These are phyloP conservation scores for Myotis yumanensis DNA, from an alignment of 2,113 vertebrate species.

Conservation along the genomic window DNA sequence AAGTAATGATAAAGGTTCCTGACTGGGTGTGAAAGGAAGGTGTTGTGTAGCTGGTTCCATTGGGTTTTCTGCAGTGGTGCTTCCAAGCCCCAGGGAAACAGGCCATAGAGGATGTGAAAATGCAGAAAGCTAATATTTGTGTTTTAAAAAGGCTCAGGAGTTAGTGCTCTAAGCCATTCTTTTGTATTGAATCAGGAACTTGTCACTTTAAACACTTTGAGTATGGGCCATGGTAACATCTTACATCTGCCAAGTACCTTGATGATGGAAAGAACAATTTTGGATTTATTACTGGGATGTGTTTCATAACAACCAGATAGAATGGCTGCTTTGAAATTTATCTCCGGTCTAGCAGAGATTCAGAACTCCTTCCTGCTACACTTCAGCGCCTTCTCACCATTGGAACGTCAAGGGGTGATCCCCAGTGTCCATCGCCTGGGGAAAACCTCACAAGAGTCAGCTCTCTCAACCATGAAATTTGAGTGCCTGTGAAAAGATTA, in stretches of 20 bases:
- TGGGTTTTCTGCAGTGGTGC: background rate
- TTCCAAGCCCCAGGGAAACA: background rate
- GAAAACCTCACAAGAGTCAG: background rate
- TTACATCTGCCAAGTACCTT: background rate
- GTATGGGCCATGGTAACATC: background rate
- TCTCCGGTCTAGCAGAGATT: background rate
- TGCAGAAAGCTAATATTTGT: conserved; percentile 26
- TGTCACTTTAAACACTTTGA: background rate
- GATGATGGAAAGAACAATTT: background rate
- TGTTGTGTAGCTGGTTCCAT: background rate
- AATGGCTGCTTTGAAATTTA: background rate
- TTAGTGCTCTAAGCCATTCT: background rate
- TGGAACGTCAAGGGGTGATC: background rate
- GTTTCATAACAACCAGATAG: background rate
- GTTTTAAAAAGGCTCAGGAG: background rate
- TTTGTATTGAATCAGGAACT: background rate
- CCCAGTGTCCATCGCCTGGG: background rate
- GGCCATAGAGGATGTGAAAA: background rate
- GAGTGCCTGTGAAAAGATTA: conserved; percentile 17
- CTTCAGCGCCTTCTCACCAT: background rate
- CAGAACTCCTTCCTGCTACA: background rate
- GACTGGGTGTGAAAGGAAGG: background rate
- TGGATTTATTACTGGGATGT: background rate
- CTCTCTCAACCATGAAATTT: conserved; percentile 46
- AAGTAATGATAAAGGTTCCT: conserved; percentile 24